Conservation (phyloP, 2,113 vertebrate species). For the Grammomys dolichurus region DNA sequence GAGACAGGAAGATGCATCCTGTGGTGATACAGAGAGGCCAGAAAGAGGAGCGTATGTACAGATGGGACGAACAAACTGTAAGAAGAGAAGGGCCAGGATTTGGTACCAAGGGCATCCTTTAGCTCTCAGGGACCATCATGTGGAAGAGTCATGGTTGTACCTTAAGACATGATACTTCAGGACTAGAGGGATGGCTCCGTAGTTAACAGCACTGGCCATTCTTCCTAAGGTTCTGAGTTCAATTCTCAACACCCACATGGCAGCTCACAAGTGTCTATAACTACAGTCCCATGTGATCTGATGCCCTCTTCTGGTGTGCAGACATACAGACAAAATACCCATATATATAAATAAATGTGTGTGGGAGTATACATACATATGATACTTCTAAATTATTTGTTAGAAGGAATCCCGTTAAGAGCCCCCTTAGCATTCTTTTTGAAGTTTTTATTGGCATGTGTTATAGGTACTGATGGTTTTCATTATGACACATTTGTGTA, state of each 20-base stretch:
- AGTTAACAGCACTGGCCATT: neutral
- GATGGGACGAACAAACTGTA: neutral
- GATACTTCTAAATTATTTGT: neutral
- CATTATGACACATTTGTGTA: neutral
- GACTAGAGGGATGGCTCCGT: neutral
- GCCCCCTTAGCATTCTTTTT: neutral
- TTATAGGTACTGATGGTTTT: neutral
- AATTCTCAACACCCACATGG: neutral
- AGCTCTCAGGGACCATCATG: no score
- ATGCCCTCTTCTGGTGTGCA: neutral
- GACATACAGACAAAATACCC: neutral
- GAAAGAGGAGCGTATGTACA: fast-evolving
- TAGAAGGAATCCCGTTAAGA: neutral
- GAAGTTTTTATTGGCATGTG: neutral
- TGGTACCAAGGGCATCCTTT: neutral
- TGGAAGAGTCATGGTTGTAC: neutral
- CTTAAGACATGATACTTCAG: neutral
- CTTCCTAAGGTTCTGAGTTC: neutral
- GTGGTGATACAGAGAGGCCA: neutral
- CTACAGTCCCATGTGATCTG: neutral
- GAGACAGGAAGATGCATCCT: neutral
- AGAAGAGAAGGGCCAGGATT: neutral
- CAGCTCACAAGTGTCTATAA: neutral
- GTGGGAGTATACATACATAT: neutral
- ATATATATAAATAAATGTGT: neutral